Evolutionary conservation across 2,797 vertebrate species (phyloP).

Genomic region (Saxicola maurus): DNA sequence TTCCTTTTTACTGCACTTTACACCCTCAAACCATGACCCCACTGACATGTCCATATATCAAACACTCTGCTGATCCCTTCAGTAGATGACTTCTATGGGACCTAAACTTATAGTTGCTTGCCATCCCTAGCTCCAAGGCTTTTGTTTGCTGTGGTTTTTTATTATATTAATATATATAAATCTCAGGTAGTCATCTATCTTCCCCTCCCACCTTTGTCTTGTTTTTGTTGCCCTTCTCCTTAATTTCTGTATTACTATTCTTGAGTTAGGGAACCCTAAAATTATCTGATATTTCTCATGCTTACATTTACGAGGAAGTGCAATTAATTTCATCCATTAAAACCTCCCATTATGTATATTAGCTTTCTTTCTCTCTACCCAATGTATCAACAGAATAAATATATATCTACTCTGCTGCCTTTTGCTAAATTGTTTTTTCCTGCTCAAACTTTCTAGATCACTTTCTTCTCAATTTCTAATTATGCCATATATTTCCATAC

Average conservation of each 20-base stretch:
- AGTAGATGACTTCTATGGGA: background rate
- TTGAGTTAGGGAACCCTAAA: background rate
- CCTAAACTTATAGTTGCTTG: rapidly evolving
- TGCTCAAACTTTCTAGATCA: background rate
- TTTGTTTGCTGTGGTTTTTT: too few species aligned
- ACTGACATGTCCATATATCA: background rate
- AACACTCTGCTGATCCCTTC: background rate
- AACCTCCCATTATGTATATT: background rate
- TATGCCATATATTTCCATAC: background rate
- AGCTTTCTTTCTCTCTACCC: background rate
- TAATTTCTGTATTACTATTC: background rate
- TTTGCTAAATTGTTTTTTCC: background rate
- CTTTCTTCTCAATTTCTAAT: background rate
- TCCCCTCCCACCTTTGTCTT: background rate
- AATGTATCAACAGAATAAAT: background rate
- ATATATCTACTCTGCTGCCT: background rate
- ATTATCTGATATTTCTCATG: background rate
- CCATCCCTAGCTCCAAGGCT: background rate
- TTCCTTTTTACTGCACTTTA: background rate
- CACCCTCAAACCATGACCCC: background rate
- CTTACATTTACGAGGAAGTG: background rate
- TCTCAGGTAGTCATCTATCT: background rate
- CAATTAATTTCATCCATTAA: background rate
- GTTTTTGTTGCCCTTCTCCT: background rate
- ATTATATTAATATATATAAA: background rate